A percentile compares a stretch with the other conserved stretches of the same genome.
phyloP scores from a whole-genome alignment of 2,888 invertebrate genomes.

The Galerucella nymphaeae region DNA sequence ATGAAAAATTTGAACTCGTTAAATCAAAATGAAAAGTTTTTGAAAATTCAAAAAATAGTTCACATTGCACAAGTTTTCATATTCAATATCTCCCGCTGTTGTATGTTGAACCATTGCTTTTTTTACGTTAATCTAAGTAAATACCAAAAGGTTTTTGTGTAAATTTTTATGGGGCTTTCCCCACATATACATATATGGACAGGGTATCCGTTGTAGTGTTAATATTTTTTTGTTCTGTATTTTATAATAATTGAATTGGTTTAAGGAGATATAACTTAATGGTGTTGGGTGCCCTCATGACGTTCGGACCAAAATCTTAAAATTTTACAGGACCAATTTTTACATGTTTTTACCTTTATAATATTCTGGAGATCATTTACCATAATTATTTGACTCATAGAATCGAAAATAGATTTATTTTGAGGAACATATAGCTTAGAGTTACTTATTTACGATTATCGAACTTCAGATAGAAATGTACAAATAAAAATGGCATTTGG shows the following conservation, averaged over 20 bases:
- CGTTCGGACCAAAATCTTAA: constrained; percentile 3
- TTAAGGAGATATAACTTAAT: background rate
- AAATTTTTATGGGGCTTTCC: background rate
- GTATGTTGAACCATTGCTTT: background rate
- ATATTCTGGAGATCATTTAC: background rate
- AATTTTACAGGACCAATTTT: background rate
- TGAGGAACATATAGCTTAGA: background rate
- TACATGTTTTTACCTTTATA: background rate
- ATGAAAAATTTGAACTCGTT: no score
- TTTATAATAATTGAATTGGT: background rate
- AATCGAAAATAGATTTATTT: background rate
- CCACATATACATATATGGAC: background rate
- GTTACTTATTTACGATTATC: background rate
- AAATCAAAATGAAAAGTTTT: no score
- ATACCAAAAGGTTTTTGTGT: background rate
- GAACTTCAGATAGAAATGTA: constrained; percentile 4
- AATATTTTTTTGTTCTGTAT: background rate
- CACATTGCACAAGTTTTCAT: background rate
- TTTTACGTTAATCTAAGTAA: background rate
- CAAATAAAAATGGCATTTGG: background rate
- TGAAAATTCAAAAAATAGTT: background rate
- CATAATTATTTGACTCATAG: background rate
- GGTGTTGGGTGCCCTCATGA: constrained; percentile 4
- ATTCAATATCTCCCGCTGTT: background rate
- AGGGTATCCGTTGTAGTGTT: background rate